Base-by-base conservation (phyloP, 1,140 invertebrate genomes). In the Lordiphosa stackelbergi region DNA sequence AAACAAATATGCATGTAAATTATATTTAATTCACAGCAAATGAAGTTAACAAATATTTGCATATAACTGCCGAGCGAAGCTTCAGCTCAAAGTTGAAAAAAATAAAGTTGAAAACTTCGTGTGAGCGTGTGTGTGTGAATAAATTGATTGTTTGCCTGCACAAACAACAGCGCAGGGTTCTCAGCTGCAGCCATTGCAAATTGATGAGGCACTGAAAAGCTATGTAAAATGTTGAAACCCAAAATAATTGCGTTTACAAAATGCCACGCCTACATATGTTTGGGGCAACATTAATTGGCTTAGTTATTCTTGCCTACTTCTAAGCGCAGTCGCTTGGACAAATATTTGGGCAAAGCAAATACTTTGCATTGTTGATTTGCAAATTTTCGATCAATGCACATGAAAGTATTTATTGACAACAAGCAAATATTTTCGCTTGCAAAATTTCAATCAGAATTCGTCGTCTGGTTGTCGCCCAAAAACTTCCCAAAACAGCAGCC, bases 41-140 rank as follows among this genome's bases (percentile, higher is more conserved):
- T 81, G 77, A 75, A 81, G 77, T 83, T 83, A 83, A 83, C 77
- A 83, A 83, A 83, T 83, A 83, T 83, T 83, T 83, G 53, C 74
- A 77, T 71, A 69, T 24, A 43, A 22, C 58, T 40, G 63, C 53
- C 52, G 55, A 51, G 36, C 40, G 36, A 35, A 35, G 36, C 37
- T 31, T 42, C n/a, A n/a, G n/a, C n/a, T n/a, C 19, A 47, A 53
- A 54, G 43, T 40, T 53, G 43, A 36, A 41, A 38, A n/a, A 59
- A 54, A 60, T 54, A 54, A 47, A 54, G 35, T n/a, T 11, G 6
- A 40, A 31, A 48, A 34, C 11, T 24, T 5, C 11, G 7, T n/a
- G n/a, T 1, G 19, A 49, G 53, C 53, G 28, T 66, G 53, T 65
- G 40, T 46, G 45, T 68, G 52, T 64, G 52, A 60, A 78, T 69